phyloP scores from a whole-genome alignment of 2,113 vertebrate genomes.

The Elanoides forficatus region DNA sequence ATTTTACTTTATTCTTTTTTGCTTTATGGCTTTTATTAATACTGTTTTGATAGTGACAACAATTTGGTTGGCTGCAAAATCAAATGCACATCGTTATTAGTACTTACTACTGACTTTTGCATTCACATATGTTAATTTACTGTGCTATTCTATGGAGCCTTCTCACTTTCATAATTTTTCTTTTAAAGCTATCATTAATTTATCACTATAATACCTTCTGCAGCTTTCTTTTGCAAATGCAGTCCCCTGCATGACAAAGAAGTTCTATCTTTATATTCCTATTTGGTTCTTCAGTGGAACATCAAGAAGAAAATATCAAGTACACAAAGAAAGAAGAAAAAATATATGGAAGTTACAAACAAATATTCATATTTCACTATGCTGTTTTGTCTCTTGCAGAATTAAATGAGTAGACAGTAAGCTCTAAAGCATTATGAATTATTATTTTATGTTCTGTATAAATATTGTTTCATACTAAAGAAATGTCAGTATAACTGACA shows the following conservation, averaged over 20 bases:
- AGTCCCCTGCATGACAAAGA: not conserved
- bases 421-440: conserved; percentile 6
- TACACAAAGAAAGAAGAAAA: not conserved
- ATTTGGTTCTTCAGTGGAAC: not conserved
- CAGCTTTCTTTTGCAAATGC: conserved; percentile 31
- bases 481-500: not conserved
- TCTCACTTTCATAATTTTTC: conserved; percentile 55
- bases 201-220: conserved; percentile 39
- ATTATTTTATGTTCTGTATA: conserved; percentile 20
- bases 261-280: conserved; percentile 8
- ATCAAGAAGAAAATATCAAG: not conserved
- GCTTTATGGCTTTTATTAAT: not conserved
- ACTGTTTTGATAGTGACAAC: conserved; percentile 18
- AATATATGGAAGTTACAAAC: not conserved
- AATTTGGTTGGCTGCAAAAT: conserved; percentile 24
- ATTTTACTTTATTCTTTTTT: conserved; percentile 4
- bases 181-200: conserved; percentile 64
- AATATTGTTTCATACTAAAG: not conserved
- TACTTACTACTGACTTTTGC: conserved; percentile 13
- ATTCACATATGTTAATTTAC: conserved; percentile 32
- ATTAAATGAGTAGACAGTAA: not conserved
- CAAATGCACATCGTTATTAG: conserved; percentile 4
- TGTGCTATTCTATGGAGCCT: conserved; percentile 6
- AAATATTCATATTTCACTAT: not conserved
- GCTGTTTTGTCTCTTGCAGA: not conserved